Evolutionary conservation across 2,113 vertebrate species (phyloP).

Genomic region (Beaufortia kweichowensis): DNA sequence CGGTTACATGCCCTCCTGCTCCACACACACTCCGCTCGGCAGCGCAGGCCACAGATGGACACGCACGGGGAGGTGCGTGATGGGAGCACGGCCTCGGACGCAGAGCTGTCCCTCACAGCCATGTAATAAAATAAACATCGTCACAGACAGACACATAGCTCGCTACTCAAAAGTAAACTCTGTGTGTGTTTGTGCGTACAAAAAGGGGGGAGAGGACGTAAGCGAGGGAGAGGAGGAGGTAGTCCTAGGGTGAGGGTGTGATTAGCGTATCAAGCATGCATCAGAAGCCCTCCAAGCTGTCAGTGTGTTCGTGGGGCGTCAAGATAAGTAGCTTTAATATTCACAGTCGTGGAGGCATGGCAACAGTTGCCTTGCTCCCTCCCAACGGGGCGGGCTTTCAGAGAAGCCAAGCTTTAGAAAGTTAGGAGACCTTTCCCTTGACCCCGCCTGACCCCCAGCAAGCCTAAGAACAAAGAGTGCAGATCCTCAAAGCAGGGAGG

Average conservation of each 20-base stretch:
- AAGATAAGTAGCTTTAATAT: slow-evolving; percentile 74
- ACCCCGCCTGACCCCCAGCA: slow-evolving; percentile 59
- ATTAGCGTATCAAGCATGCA: slow-evolving; percentile 70
- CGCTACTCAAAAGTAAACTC: slow-evolving; percentile 30
- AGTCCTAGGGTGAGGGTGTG: slow-evolving; percentile 60
- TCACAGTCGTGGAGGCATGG: slow-evolving; percentile 57
- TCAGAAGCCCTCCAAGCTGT: slow-evolving; percentile 64
- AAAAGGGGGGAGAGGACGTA: slow-evolving; percentile 51
- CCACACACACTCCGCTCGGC: slow-evolving; percentile 41
- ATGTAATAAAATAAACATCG: slow-evolving; percentile 20
- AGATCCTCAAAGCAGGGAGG: slow-evolving; percentile 60
- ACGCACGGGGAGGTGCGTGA: slow-evolving; percentile 44
- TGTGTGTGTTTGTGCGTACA: slow-evolving; percentile 47
- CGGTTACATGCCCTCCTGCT: slow-evolving; percentile 36
- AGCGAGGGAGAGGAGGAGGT: slow-evolving; percentile 39
- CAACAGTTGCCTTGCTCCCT: slow-evolving; percentile 71
- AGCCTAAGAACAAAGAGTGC: slow-evolving; percentile 65
- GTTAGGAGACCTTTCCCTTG: slow-evolving; percentile 53
- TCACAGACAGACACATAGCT: slow-evolving; percentile 32
- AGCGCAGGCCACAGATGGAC: slow-evolving; percentile 56
- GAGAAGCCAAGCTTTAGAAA: slow-evolving; percentile 65
- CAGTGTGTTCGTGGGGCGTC: slow-evolving; percentile 54
- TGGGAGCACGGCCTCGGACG: slow-evolving; percentile 29
- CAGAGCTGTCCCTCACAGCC: slow-evolving; percentile 32
- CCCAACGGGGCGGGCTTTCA: slow-evolving; percentile 53